phyloP scores from a whole-genome alignment of 2,888 invertebrate genomes.

The Oxytorus armatus region DNA sequence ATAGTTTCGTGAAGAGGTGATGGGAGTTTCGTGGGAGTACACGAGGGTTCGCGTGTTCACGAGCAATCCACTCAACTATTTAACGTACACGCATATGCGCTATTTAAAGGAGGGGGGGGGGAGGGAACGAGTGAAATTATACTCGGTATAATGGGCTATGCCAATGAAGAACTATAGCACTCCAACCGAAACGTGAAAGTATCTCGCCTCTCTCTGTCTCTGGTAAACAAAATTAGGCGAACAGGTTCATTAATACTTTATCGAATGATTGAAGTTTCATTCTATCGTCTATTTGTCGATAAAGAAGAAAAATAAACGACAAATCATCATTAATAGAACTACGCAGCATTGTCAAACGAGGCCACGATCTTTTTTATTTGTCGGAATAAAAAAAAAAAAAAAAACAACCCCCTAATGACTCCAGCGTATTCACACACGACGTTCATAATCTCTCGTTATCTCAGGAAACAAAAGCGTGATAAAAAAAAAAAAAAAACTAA shows the following conservation, averaged over 20 bases:
- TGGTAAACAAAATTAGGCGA: background rate
- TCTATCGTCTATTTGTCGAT: too few species aligned
- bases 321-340: too few species aligned
- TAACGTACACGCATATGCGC: conserved; percentile 37
- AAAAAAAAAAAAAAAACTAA: conserved; percentile 2
- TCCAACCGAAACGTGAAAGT: background rate
- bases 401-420: too few species aligned
- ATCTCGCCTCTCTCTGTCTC: background rate
- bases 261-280: too few species aligned
- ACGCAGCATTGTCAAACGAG: too few species aligned
- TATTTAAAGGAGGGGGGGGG: conserved; percentile 15
- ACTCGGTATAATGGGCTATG: conserved; percentile 26
- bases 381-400: too few species aligned
- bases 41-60: conserved; percentile 45
- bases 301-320: too few species aligned
- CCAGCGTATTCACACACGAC: too few species aligned
- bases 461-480: background rate
- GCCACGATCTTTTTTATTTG: too few species aligned
- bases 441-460: background rate
- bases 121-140: conserved; percentile 19
- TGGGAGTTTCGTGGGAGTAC: conserved; percentile 15
- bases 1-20: conserved; percentile 23
- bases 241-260: background rate
- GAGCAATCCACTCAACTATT: conserved; percentile 53
- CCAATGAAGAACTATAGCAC: background rate